A percentile compares a stretch with the other conserved stretches of the same genome.
Conservation (phyloP, 1,140 invertebrate species). For the Arion vulgaris region DNA sequence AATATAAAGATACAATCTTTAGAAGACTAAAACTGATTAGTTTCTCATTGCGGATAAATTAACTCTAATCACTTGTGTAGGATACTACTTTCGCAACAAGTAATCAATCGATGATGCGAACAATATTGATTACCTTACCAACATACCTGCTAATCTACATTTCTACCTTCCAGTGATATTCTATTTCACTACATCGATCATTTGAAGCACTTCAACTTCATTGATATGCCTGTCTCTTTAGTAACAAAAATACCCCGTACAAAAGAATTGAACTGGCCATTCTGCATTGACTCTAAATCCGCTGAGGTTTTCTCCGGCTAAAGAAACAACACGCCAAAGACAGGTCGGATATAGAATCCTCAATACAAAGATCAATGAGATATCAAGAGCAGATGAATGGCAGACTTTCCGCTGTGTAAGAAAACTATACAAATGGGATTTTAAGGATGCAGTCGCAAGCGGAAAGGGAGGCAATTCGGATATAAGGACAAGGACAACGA, state of each 20-base stretch:
- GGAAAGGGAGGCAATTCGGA: conserved; percentile 21
- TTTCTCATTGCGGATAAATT: no score
- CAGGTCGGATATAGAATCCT: background rate
- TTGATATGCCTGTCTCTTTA: background rate
- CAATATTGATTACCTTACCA: no score
- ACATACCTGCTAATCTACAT: background rate
- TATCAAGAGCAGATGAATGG: conserved; percentile 21
- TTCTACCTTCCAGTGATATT: background rate
- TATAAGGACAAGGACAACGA: conserved; percentile 24
- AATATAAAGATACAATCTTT: no score
- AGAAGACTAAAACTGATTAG: no score
- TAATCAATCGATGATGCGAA: no score
- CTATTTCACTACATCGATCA: background rate
- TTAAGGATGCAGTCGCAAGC: background rate
- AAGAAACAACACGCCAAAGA: background rate
- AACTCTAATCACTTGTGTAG: no score
- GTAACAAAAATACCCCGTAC: background rate
- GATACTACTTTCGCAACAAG: no score
- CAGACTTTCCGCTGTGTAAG: conserved; percentile 7
- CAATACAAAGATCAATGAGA: background rate
- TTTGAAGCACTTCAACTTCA: background rate
- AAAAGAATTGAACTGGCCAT: background rate
- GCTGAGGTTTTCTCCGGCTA: background rate
- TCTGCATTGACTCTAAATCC: background rate
- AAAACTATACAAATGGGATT: conserved; percentile 16